Base-by-base conservation (phyloP, 2,888 invertebrate genomes). In the Homarus gammarus region DNA sequence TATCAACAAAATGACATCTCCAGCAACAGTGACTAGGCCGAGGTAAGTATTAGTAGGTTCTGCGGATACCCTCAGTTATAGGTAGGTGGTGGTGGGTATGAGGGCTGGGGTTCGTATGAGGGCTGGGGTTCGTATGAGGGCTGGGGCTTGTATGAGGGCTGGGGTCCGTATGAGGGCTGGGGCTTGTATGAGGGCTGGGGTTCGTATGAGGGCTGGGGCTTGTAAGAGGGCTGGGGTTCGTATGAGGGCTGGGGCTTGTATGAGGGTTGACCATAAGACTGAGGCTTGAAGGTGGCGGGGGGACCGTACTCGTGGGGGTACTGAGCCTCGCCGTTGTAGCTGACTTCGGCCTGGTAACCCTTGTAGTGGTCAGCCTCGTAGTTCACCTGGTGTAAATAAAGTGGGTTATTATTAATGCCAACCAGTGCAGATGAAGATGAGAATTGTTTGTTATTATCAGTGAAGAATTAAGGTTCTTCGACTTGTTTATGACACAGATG, bases 241-340 rank as follows among this genome's bases (percentile, higher is more conserved):
- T n/a, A n/a, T n/a, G n/a, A n/a, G n/a, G n/a, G n/a, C n/a, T n/a
- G n/a, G n/a, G n/a, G n/a, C n/a, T n/a, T n/a, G n/a, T n/a, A n/a
- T n/a, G n/a, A n/a, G n/a, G n/a, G n/a, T n/a, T n/a, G n/a, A n/a
- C n/a, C n/a, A n/a, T n/a, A n/a, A n/a, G n/a, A n/a, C 18, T 64
- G 68, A 18, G 84, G 90, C 64, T 84, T 84, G 79, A 87, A 87
- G 64, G 84, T 87, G 72, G 87, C 36, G n/a, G 90, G 79, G 5
- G 89, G 85, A 36, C 79, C 85, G 27, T 75, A 84, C 36, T 89
- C n/a, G 49, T 84, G 61, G 33, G 90, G 90, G 84, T 90, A 90
- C 84, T 90, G 90, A 2, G 90, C 87, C 75, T 90, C 84, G 49
- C 90, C 87, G 31, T 90, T 73, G 87, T 87, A 90, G 33, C n/a